Evolutionary conservation across 2,113 vertebrate genomes (phyloP).

Genomic region (Mastomys natalensis): DNA sequence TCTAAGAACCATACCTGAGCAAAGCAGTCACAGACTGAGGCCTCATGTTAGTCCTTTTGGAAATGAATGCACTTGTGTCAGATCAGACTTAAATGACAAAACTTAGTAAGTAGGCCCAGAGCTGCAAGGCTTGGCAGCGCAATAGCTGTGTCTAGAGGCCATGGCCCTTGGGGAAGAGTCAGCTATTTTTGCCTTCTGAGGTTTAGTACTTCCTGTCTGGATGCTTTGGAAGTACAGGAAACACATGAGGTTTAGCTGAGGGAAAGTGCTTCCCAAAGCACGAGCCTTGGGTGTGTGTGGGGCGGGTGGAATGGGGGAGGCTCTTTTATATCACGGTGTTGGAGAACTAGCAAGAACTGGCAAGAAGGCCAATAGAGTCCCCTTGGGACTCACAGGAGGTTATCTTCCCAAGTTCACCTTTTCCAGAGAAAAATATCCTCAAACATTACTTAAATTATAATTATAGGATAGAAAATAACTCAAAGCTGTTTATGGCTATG

Average conservation of each 20-base stretch:
- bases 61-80: neutral
- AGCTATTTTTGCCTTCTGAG: conserved; percentile 61
- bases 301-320: neutral
- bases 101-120: neutral
- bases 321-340: rapidly evolving
- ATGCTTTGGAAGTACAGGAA: conserved; percentile 86
- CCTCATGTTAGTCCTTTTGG: neutral
- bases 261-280: conserved; percentile 82
- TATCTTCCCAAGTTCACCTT: conserved; percentile 40
- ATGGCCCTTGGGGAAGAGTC: neutral
- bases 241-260: conserved; percentile 81
- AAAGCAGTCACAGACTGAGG: neutral
- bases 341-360: neutral
- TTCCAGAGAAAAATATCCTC: neutral
- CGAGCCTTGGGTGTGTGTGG: neutral
- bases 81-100: neutral
- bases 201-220: conserved; percentile 73
- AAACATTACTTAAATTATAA: neutral
- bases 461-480: neutral
- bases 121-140: neutral
- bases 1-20: rapidly evolving
- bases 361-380: neutral
- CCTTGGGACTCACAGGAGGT: neutral
- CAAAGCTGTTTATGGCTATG: neutral
- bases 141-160: neutral